These are phyloP conservation scores for Andrena cerasifolii DNA, from an alignment of 1,140 invertebrate species.

Conservation along the genomic window DNA sequence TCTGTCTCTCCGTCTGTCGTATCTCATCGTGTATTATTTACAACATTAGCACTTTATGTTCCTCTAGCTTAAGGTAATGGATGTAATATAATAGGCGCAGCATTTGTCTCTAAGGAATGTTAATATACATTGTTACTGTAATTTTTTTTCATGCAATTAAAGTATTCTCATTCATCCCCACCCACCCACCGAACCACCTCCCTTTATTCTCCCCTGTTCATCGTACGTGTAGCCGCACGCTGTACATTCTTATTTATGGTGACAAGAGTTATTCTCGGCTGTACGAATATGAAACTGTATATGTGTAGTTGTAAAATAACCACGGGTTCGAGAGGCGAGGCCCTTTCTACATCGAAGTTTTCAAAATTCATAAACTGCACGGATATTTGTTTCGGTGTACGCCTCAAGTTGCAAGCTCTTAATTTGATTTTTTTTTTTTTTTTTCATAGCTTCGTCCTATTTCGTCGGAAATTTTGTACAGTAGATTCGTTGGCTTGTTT, in stretches of 20 bases:
- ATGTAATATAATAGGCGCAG: slow-evolving; percentile 73
- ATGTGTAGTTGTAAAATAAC: slow-evolving; percentile 5
- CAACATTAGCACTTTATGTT: slow-evolving; percentile 62
- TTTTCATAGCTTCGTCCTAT: too few species aligned
- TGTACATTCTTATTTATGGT: background rate
- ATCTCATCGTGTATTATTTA: slow-evolving; percentile 64
- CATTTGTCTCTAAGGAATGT: slow-evolving; percentile 80
- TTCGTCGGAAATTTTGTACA: too few species aligned
- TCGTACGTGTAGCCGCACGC: background rate
- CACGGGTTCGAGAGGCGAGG: background rate
- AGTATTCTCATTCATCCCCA: slow-evolving; percentile 73
- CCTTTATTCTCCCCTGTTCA: slow-evolving; percentile 49
- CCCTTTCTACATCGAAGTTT: background rate
- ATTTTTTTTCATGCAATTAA: slow-evolving; percentile 73
- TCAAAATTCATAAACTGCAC: background rate
- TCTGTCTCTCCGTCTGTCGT: slow-evolving; percentile 5
- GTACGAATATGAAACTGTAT: background rate
- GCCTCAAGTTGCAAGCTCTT: too few species aligned
- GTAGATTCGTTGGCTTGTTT: background rate
- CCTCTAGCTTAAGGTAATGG: slow-evolving; percentile 74
- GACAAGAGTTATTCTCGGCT: background rate
- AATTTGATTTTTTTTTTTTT: too few species aligned
- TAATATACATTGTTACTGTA: slow-evolving; percentile 77
- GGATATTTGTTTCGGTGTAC: too few species aligned
- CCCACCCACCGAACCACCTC: slow-evolving; percentile 28